These are phyloP conservation scores for Syrmaticus mikado DNA, from an alignment of 2,113 vertebrate genomes.

Conservation along the genomic window DNA sequence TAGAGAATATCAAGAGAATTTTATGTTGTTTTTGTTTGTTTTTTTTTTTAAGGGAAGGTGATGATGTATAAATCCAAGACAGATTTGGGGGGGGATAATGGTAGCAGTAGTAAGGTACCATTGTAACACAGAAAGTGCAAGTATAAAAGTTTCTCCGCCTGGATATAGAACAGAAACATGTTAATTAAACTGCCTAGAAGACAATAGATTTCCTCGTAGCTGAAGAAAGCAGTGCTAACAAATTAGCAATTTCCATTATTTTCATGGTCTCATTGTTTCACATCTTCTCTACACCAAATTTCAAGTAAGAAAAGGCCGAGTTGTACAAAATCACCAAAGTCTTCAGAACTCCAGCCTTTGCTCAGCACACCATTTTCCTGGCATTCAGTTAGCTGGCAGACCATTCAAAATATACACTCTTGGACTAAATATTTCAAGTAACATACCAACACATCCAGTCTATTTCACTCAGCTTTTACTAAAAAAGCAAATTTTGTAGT, in stretches of 20 bases:
- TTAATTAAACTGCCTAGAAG: neutral
- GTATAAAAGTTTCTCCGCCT: neutral
- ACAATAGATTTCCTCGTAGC: neutral
- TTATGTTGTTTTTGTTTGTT: accelerated
- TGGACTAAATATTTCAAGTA: neutral
- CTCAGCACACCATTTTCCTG: neutral
- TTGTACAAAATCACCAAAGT: neutral
- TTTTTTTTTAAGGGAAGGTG: neutral
- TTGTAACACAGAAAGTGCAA: neutral
- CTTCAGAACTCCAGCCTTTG: neutral
- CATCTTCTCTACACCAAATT: neutral
- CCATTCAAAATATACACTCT: neutral
- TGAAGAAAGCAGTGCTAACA: neutral
- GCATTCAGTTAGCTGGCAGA: neutral
- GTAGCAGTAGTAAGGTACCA: neutral
- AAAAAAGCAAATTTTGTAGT: neutral
- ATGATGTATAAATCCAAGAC: neutral
- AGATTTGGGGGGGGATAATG: neutral
- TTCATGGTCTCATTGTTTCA: neutral
- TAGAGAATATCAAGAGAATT: too few relatives aligned
- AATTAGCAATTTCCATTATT: neutral
- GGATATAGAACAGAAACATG: neutral
- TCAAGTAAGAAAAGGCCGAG: neutral
- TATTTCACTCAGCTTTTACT: neutral
- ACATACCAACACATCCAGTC: neutral